Evolutionary conservation across 2,888 invertebrate species (phyloP).

Genomic region (Mythimna pallens): DNA sequence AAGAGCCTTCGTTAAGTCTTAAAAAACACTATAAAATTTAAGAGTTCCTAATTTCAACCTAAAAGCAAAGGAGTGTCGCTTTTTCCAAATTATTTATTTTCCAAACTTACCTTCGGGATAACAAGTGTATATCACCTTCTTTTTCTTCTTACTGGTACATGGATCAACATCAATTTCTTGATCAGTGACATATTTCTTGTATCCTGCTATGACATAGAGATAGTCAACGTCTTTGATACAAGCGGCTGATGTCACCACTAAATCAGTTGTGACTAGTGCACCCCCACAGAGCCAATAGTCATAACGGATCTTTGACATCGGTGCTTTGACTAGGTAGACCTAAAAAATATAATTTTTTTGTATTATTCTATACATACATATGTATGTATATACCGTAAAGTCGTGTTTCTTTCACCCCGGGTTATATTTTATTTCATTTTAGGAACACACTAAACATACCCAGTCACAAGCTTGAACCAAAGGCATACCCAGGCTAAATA

Average conservation of each 20-base stretch:
- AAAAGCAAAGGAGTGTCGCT: background rate
- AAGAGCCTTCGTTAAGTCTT: too few relatives aligned
- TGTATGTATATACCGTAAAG: too few relatives aligned
- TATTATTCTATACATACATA: too few relatives aligned
- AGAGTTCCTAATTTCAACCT: background rate
- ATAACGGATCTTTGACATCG: slow-evolving; percentile 50
- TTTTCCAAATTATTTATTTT: background rate
- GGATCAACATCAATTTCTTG: slow-evolving; percentile 60
- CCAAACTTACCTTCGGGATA: slow-evolving; percentile 31
- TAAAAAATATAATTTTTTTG: slow-evolving; percentile 27
- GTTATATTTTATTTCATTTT: too few relatives aligned
- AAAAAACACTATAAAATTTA: background rate
- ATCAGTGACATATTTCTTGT: slow-evolving; percentile 67
- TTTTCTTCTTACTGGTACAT: slow-evolving; percentile 71
- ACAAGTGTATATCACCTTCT: slow-evolving; percentile 64
- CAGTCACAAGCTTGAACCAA: too few relatives aligned
- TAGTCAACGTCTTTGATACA: slow-evolving; percentile 69
- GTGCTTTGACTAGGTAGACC: slow-evolving; percentile 68
- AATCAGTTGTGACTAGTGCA: slow-evolving; percentile 59
- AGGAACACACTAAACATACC: too few relatives aligned
- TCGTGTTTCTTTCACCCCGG: too few relatives aligned
- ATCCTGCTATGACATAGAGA: slow-evolving; percentile 72
- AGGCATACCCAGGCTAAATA: too few relatives aligned
- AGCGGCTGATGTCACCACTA: slow-evolving; percentile 71
- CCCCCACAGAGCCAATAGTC: slow-evolving; percentile 72